Evolutionary conservation across 1,140 invertebrate species (phyloP).

Genomic region (Sesamia nonagrioides): DNA sequence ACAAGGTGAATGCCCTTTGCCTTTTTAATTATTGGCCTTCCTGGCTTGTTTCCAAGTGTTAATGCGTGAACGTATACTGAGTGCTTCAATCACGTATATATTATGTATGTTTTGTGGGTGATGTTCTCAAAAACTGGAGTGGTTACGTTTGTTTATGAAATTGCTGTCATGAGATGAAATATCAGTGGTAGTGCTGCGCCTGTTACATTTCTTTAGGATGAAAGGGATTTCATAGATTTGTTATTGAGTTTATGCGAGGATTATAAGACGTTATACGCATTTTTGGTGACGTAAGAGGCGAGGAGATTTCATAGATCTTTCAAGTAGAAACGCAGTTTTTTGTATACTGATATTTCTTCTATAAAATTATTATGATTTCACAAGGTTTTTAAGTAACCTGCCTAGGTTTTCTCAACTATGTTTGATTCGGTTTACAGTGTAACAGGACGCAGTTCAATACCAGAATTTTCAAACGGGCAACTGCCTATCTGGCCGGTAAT

Average conservation of each 20-base stretch:
- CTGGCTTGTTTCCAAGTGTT: conserved; percentile 34
- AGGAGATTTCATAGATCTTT: too few species aligned
- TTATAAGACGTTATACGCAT: background rate
- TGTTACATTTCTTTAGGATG: background rate
- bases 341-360: too few species aligned
- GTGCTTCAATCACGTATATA: background rate
- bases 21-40: conserved; percentile 44
- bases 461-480: too few species aligned
- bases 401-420: too few species aligned
- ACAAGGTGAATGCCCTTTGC: conserved; percentile 43
- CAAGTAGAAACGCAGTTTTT: too few species aligned
- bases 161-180: background rate
- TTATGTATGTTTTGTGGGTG: conserved; percentile 22
- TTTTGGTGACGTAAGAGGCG: background rate
- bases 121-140: conserved; percentile 30
- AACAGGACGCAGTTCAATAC: too few species aligned
- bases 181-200: conserved; percentile 6
- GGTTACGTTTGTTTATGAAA: conserved; percentile 21
- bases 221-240: background rate
- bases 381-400: too few species aligned
- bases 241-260: background rate
- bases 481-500: too few species aligned
- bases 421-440: too few species aligned
- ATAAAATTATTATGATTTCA: too few species aligned
- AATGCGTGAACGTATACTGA: background rate